Base-by-base conservation (phyloP, 2,888 invertebrate species). In the Drosophila kambysellisi region DNA sequence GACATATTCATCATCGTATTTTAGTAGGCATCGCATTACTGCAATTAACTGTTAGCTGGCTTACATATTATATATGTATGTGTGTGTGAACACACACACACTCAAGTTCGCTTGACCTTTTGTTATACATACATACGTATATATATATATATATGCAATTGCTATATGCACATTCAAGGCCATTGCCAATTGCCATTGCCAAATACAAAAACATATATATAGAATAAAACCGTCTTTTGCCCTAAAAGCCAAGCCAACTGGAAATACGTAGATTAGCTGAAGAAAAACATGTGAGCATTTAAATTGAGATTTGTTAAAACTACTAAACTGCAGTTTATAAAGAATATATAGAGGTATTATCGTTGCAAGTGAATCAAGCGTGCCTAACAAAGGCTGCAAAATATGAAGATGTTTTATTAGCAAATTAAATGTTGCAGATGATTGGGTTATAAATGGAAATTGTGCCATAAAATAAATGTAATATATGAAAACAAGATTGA, bases 161-260 rank as follows among this genome's bases (percentile, higher is more conserved):
- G 56, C 29, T 62, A 4, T 25, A 29, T 56, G 58, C 74, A 74
- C 69, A 76, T 74, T 75, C 74, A 89, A 80, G 83, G 75, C 63
- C 83, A 79, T 64, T 61, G 64, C 79, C 80, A 79, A 43, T 20
- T 62, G 52, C 58, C 73, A 60, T 72, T 69, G 65, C 71, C 75
- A 70, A 67, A 66, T 25, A 7, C 15, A 59, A 59, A 67, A 15
- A 46, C 25, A 50, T 29, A 51, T 29, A 51, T 33, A 46, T 32
- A 54, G 9, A 54, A 25, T 52, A 52, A 61, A 69, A 56, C 68
- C 76, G 70, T 61, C 58, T 63, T 62, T 63, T 83, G 89, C 78
- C 75, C 69, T 74, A 71, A 59, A 87, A 89, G 85, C 85, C 82
- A 90, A 90, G 89, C 84, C 90, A 89, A 77, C 91, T 90, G 87